These are phyloP conservation scores for Accipiter cooperii DNA, from an alignment of 2,113 vertebrate genomes.

Conservation along the genomic window DNA sequence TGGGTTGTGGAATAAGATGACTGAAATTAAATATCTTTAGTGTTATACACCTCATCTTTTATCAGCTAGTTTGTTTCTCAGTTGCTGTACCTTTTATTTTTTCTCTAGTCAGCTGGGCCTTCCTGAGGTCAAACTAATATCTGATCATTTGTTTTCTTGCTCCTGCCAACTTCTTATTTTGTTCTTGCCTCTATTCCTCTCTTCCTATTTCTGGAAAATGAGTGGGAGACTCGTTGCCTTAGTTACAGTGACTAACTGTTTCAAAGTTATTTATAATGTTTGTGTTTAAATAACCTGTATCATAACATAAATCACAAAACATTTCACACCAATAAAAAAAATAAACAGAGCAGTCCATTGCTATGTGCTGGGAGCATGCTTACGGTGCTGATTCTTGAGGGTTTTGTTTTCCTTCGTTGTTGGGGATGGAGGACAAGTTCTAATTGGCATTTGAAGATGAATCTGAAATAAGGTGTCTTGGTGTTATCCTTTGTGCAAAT, in stretches of 20 bases:
- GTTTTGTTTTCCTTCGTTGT: neutral
- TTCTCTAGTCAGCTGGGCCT: neutral
- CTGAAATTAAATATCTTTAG: neutral
- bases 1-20: neutral
- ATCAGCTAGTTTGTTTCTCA: neutral
- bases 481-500: neutral
- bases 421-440: neutral
- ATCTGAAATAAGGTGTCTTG: neutral
- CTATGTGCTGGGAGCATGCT: neutral
- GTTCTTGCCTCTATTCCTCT: conserved; percentile 44
- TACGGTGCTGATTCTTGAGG: neutral
- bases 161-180: conserved; percentile 16
- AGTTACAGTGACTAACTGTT: conserved; percentile 49
- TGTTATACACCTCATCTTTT: neutral
- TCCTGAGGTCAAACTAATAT: neutral
- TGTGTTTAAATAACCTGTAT: conserved; percentile 35
- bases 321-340: neutral
- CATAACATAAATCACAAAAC: neutral
- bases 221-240: conserved; percentile 63
- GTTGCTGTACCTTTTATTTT: neutral
- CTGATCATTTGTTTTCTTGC: conserved; percentile 2
- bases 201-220: conserved; percentile 47
- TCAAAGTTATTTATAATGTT: conserved; percentile 55
- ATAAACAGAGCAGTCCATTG: neutral
- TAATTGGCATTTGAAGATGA: neutral